Conservation (phyloP, 2,888 invertebrate genomes). For the Brachyptera risi region DNA sequence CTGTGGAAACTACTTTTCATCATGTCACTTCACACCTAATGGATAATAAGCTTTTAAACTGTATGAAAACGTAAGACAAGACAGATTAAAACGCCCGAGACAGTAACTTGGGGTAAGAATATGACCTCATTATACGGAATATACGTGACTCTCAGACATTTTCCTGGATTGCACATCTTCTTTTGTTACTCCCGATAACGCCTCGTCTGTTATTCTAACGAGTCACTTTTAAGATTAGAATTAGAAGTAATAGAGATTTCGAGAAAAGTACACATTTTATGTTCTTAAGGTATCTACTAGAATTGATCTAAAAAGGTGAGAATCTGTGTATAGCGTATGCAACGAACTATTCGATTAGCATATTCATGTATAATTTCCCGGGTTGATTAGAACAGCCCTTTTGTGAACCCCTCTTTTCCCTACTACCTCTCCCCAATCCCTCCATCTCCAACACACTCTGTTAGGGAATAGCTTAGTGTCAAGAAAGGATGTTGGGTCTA, state of each 20-base stretch:
- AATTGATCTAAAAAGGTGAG: constrained; percentile 24
- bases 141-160: neutral
- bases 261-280: neutral
- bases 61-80: too few species aligned
- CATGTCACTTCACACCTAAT: too few species aligned
- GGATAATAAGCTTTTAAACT: too few species aligned
- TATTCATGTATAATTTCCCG: constrained; percentile 19
- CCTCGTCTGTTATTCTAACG: constrained; percentile 26
- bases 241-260: constrained; percentile 20
- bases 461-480: too few species aligned
- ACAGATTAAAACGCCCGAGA: neutral
- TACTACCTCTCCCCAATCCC: too few species aligned
- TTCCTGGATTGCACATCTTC: neutral
- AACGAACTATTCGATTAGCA: constrained; percentile 21
- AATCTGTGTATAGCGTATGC: too few species aligned
- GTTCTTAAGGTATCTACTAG: constrained; percentile 16
- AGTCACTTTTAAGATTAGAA: constrained; percentile 21
- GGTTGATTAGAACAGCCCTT: constrained; percentile 6
- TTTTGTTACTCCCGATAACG: neutral
- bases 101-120: neutral
- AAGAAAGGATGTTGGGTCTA: too few species aligned
- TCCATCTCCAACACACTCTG: too few species aligned
- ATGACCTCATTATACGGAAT: neutral
- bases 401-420: too few species aligned
- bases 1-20: too few species aligned